These are phyloP conservation scores for Drosophila barbarae DNA, from an alignment of 2,888 invertebrate genomes.

Conservation along the genomic window DNA sequence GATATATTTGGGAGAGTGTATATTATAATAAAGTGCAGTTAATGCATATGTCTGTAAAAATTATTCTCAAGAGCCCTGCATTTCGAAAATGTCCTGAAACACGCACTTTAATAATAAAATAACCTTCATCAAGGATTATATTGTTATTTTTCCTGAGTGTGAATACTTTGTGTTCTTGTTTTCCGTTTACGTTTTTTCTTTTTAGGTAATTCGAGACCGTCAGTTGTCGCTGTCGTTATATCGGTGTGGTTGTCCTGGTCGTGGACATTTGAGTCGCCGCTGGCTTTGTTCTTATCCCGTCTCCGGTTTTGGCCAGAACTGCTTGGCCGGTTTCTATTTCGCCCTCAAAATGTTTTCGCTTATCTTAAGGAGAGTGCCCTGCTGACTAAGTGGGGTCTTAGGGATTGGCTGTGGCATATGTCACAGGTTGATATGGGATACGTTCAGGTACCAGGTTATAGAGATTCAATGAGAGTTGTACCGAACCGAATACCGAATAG, in stretches of 20 bases:
- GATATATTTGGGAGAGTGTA: not conserved
- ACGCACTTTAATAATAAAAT: not conserved
- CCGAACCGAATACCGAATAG: slow-evolving; percentile 2
- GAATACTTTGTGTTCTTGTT: slow-evolving; percentile 14
- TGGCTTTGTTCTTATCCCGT: slow-evolving; percentile 41
- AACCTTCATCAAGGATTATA: not conserved
- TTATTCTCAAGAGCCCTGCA: too few relatives aligned
- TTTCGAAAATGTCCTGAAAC: too few relatives aligned
- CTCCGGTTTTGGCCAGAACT: slow-evolving; percentile 28
- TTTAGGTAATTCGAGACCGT: slow-evolving; percentile 61
- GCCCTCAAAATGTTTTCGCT: slow-evolving; percentile 55
- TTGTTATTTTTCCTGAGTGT: slow-evolving; percentile 21
- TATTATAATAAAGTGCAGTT: too few relatives aligned
- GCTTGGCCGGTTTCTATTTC: slow-evolving; percentile 60
- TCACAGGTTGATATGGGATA: slow-evolving; percentile 34
- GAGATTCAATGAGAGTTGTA: slow-evolving; percentile 4
- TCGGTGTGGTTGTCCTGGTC: slow-evolving; percentile 40
- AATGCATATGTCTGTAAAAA: too few relatives aligned
- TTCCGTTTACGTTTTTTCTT: slow-evolving; percentile 15
- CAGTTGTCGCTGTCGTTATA: slow-evolving; percentile 44
- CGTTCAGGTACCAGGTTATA: slow-evolving; percentile 12
- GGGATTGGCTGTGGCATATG: slow-evolving; percentile 40
- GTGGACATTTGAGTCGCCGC: slow-evolving; percentile 42
- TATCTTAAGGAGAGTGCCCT: slow-evolving; percentile 47
- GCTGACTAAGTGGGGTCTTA: slow-evolving; percentile 42